phyloP scores from a whole-genome alignment of 2,888 invertebrate genomes.

The Ichneumoninae sp. region DNA sequence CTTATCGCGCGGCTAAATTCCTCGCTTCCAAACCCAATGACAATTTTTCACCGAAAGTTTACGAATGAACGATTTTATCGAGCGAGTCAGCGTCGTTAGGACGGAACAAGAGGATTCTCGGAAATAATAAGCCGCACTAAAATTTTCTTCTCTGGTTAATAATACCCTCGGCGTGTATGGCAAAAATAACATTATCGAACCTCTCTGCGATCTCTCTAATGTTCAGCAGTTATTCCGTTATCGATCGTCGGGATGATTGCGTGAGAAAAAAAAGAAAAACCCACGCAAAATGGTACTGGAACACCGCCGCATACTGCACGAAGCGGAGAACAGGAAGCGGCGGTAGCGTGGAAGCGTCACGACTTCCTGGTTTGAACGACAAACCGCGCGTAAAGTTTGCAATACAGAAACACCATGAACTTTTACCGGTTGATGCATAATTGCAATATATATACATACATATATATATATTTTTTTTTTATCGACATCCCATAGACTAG shows the following conservation, averaged over 20 bases:
- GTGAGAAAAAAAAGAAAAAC: slow-evolving; percentile 37
- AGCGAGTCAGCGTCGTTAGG: neutral
- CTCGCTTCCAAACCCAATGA: neutral
- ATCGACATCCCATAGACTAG: neutral
- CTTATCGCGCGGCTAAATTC: neutral
- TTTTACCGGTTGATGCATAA: slow-evolving; percentile 38
- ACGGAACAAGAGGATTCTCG: neutral
- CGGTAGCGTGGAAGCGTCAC: slow-evolving; percentile 26
- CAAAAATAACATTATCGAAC: neutral
- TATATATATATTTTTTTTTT: neutral
- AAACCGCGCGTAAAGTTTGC: slow-evolving; percentile 30
- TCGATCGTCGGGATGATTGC: slow-evolving; percentile 40
- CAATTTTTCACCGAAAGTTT: neutral
- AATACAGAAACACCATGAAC: slow-evolving; percentile 28
- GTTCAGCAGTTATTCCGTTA: slow-evolving; percentile 34
- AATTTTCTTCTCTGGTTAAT: neutral
- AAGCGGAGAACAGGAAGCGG: neutral
- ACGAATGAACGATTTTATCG: neutral
- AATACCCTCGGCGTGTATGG: neutral
- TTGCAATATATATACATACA: neutral
- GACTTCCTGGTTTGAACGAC: slow-evolving; percentile 38
- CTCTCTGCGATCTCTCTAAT: neutral
- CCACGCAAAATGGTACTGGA: slow-evolving; percentile 5
- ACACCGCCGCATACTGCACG: neutral
- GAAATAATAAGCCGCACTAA: neutral